Evolutionary conservation across 2,888 invertebrate genomes (phyloP).

Genomic region (Copidosoma aretas): DNA sequence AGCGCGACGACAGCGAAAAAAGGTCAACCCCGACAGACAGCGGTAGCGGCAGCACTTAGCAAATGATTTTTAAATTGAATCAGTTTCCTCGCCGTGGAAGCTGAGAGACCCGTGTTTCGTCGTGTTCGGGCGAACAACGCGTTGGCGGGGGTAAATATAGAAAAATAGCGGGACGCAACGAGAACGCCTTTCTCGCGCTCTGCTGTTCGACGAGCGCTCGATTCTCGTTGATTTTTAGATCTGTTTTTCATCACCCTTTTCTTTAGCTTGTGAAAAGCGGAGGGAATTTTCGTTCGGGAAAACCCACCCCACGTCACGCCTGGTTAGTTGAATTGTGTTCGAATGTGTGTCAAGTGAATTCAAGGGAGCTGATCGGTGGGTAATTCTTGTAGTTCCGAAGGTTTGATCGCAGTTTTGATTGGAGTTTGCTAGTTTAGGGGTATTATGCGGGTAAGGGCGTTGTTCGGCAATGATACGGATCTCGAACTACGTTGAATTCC

Average conservation of each 20-base stretch:
- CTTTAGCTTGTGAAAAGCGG: conserved; percentile 5
- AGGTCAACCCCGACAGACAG: conserved; percentile 29
- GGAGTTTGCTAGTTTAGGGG: too few relatives aligned
- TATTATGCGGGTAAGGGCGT: too few relatives aligned
- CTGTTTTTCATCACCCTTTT: background rate
- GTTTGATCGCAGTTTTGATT: too few relatives aligned
- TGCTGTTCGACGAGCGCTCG: conserved; percentile 11
- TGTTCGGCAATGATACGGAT: too few relatives aligned
- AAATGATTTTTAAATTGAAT: conserved; percentile 58
- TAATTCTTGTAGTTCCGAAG: too few relatives aligned
- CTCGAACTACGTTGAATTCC: too few relatives aligned
- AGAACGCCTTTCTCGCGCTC: conserved; percentile 8
- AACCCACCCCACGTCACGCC: too few relatives aligned
- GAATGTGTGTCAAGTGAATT: too few relatives aligned
- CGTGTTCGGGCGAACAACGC: conserved; percentile 43
- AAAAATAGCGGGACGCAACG: conserved; percentile 13
- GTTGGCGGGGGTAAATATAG: conserved; percentile 47
- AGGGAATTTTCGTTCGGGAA: too few relatives aligned
- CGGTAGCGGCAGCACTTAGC: conserved; percentile 51
- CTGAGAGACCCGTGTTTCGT: conserved; percentile 28
- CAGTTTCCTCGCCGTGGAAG: conserved; percentile 26
- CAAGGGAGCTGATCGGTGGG: too few relatives aligned
- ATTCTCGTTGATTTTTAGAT: background rate
- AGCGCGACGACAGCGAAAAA: conserved; percentile 39
- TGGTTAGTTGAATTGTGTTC: too few relatives aligned